A percentile compares a stretch with the other conserved stretches of the same genome.
Evolutionary conservation across 2,113 vertebrate genomes (phyloP).

Genomic region (Himantopus leucocephalus): DNA sequence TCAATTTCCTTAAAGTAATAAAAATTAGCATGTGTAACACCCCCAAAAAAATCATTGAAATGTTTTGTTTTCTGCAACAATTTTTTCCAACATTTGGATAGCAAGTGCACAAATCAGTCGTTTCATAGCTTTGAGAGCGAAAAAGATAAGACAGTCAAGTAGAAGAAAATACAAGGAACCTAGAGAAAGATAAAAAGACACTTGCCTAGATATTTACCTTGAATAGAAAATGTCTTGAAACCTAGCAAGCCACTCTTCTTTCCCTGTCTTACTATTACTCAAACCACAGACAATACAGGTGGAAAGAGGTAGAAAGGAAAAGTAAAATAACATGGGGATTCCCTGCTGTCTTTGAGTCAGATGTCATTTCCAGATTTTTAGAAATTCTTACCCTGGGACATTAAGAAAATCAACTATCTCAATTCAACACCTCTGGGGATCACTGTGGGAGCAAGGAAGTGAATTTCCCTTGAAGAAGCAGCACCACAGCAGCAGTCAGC

Average conservation of each 20-base stretch:
- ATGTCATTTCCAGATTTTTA: neutral
- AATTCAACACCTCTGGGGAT: neutral
- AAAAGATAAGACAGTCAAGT: neutral
- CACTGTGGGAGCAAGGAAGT: neutral
- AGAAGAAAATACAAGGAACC: neutral
- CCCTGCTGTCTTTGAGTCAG: neutral
- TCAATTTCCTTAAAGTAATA: neutral
- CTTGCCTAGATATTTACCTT: neutral
- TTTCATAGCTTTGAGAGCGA: neutral
- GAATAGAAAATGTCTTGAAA: neutral
- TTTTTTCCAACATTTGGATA: neutral
- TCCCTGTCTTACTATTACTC: neutral
- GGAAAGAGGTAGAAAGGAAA: neutral
- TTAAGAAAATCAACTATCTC: neutral
- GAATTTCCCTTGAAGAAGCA: neutral
- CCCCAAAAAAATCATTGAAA: neutral
- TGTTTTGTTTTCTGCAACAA: rapidly evolving
- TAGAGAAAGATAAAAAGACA: neutral
- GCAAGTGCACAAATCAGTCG: neutral
- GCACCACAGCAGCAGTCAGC: rapidly evolving
- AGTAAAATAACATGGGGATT: neutral
- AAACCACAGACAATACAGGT: neutral
- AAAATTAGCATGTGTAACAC: neutral
- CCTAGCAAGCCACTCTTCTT: neutral
- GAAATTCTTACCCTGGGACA: neutral